Base-by-base conservation (phyloP, 2,797 vertebrate genomes). In the Syndactyla subalaris region DNA sequence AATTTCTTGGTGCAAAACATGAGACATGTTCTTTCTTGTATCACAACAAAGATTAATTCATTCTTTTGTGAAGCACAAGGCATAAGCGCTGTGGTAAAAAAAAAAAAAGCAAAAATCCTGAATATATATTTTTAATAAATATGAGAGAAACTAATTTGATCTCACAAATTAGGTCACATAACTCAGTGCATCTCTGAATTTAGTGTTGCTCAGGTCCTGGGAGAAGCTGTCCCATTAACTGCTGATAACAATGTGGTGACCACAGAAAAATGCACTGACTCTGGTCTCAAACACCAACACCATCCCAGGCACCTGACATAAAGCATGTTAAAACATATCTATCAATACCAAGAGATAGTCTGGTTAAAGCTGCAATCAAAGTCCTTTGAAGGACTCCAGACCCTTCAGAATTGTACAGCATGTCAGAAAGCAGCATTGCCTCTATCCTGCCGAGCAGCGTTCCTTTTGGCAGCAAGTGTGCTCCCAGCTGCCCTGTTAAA, bases 21-120 rank as follows among this genome's bases (percentile, higher is more conserved):
- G 57, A 97, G 94, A 89, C 97, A 77, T 97, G 97, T 97, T 97
- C 96, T 88, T 95, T 98, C 97, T 97, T 98, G 89, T 93, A 91
- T 94, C 80, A 85, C 45, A 34, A 90, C 87, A 89, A 95, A 96
- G 93, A 97, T 46, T 71, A 97, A 97, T 94, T 94, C 86, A 73
- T 94, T 97, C 72, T 80, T 95, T 96, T 78, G 79, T 74, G 84
- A 96, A 97, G 76, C 46, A 94, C 93, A 93, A 62, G 45, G 93
- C 92, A 96, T 75, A 86, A 74, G 68, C 14, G 14, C 34, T n/a
- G 77, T 8, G 93, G 24, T 14, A 38, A 20, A 85, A 49, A 52
- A 52, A 38, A 36, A 38, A 19, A 12, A 29, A 1, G 20, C 30
- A 4, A 19, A 49, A 2, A 59, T 23, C 22, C 68, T 91, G n/a